Evolutionary conservation across 2,888 invertebrate genomes (phyloP).

Genomic region (Bombylius major): DNA sequence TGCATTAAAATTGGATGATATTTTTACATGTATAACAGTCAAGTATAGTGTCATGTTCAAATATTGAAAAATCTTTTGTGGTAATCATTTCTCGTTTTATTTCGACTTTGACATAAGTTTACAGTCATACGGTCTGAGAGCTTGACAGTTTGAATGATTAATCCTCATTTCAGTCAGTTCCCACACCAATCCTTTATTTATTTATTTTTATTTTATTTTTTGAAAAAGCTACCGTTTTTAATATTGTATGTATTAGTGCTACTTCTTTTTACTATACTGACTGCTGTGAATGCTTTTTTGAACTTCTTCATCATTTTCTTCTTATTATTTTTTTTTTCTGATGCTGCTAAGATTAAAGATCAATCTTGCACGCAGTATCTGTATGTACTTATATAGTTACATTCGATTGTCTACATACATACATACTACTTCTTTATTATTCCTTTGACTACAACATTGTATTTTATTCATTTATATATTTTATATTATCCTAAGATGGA

Average conservation of each 20-base stretch:
- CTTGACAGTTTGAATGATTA: slow-evolving; percentile 12
- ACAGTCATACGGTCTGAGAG: slow-evolving; percentile 4
- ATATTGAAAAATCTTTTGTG: slow-evolving; percentile 1
- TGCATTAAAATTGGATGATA: too few species aligned
- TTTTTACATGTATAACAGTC: too few species aligned
- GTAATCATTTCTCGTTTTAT: slow-evolving; percentile 6
- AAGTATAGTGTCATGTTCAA: too few species aligned
- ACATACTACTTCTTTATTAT: neutral
- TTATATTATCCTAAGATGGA: too few species aligned
- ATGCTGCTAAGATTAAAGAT: neutral
- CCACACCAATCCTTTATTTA: slow-evolving; percentile 1
- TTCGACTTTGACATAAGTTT: slow-evolving; percentile 8
- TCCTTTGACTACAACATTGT: neutral
- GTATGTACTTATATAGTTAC: neutral
- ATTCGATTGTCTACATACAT: neutral
- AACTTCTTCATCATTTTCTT: too few species aligned
- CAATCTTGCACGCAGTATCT: slow-evolving; percentile 1
- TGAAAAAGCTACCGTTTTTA: neutral
- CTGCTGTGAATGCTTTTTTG: too few species aligned
- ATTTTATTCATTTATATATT: neutral
- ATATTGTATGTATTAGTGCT: too few species aligned
- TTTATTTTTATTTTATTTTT: too few species aligned
- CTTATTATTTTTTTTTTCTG: too few species aligned
- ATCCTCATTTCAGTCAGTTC: slow-evolving; percentile 3
- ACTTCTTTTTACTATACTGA: too few species aligned